phyloP scores from a whole-genome alignment of 2,113 vertebrate genomes.

The Catharus fuscescens region DNA sequence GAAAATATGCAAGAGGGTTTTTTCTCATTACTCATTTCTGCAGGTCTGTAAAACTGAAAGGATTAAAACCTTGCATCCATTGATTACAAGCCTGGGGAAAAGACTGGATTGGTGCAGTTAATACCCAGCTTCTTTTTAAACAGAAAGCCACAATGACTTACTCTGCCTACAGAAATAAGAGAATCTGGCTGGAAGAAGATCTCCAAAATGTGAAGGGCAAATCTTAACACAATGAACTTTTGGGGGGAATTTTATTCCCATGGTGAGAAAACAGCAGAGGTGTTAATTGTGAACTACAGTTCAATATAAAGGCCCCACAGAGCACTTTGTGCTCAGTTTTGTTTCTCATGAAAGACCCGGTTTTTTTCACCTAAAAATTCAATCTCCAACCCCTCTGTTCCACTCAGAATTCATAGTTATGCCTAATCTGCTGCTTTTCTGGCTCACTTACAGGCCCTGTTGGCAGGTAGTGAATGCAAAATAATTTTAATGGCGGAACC shows the following conservation, averaged over 20 bases:
- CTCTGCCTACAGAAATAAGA: conserved; percentile 43
- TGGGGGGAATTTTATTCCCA: conserved; percentile 58
- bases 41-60: conserved; percentile 55
- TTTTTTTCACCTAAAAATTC: conserved; percentile 53
- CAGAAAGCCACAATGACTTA: conserved; percentile 37
- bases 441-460: conserved; percentile 74
- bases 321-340: conserved; percentile 65
- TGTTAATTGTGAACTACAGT: conserved; percentile 68
- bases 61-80: conserved; percentile 67
- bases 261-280: conserved; percentile 55
- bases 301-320: conserved; percentile 66
- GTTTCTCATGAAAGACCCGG: conserved; percentile 65
- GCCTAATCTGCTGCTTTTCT: conserved; percentile 78
- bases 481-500: conserved; percentile 79
- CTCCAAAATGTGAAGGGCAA: conserved; percentile 2
- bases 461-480: conserved; percentile 84
- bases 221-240: conserved; percentile 58
- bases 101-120: conserved; percentile 38
- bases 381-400: conserved; percentile 65
- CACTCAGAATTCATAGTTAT: conserved; percentile 80
- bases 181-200: conserved; percentile 53
- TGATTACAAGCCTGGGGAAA: conserved; percentile 68
- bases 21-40: conserved; percentile 42
- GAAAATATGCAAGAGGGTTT: conserved; percentile 58
- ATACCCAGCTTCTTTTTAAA: conserved; percentile 62